Base-by-base conservation (phyloP, 1,140 invertebrate genomes). In the Drosophila funebris region DNA sequence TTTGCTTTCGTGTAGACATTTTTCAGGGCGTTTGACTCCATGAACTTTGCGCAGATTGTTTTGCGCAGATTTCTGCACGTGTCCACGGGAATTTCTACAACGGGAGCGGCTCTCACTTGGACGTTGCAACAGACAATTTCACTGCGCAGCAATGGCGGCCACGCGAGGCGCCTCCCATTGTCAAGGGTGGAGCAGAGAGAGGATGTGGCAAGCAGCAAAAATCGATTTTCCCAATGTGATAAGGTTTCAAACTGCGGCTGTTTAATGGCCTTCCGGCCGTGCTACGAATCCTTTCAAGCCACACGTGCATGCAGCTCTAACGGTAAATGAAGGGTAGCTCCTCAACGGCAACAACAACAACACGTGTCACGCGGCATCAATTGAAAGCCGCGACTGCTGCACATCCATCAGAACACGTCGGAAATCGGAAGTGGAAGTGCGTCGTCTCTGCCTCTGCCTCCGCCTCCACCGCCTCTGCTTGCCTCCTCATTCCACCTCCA, bases 221-320 rank as follows among this genome's bases (percentile, higher is more conserved):
- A 90, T 90, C 85, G 85, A 90, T 90, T 90, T 90, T 90, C 81
- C 85, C 87, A 74, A 66, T 61, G 70, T 22, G 64, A 90, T 90
- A 90, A 78, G 70, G 78, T 90, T 90, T 82, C 83, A 54, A 33
- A 37, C 13, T 60, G 81, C 69, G 63, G 46, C 77, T 31, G 36
- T 62, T 74, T 67, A 54, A 78, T 71, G 41, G 73, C 44, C 73
- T 76, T 88, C 84, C 82, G 69, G 78, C 57, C 54, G 52, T 44
- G 43, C 29, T 18, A 22, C 24, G 72, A 77, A 76, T 88, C 79
- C 70, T 88, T 77, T 74, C 66, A 83, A 78, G 75, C 61, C 66
- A 72, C 82, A 85, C 82, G 82, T 85, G 82, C 82, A 73, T 33
- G 13, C 46, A 62, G 20, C 33, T 14, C 36, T 60, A 67, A 73